These are phyloP conservation scores for Panagrolaimus sp. DNA, from an alignment of 1,140 invertebrate genomes.

Conservation along the genomic window DNA sequence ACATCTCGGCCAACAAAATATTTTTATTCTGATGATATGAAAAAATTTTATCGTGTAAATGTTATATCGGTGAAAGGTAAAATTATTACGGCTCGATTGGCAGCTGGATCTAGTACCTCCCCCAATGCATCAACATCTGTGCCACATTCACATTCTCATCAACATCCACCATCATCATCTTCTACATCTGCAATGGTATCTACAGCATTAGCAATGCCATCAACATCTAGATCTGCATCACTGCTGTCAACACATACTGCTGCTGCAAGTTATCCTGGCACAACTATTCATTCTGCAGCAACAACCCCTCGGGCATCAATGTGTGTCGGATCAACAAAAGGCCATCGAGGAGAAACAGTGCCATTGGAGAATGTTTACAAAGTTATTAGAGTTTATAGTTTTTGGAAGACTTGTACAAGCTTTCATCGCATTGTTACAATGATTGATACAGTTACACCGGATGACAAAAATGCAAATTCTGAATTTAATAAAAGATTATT, in stretches of 20 bases:
- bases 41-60: constrained; percentile 55
- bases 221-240: constrained; percentile 10
- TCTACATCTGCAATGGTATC: constrained; percentile 15
- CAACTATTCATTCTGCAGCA: constrained; percentile 21
- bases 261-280: constrained; percentile 25
- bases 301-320: constrained; percentile 34
- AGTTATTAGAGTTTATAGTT: constrained; percentile 56
- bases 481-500: constrained; percentile 52
- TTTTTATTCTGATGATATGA: constrained; percentile 48
- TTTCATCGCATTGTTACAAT: constrained; percentile 58
- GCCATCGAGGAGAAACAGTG: constrained; percentile 43
- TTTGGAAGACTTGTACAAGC: constrained; percentile 58
- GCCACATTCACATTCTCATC: background rate
- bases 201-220: constrained; percentile 15
- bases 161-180: background rate
- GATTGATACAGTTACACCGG: constrained; percentile 50
- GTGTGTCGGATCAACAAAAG: background rate
- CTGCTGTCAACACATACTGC: background rate
- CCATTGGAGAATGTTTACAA: constrained; percentile 50
- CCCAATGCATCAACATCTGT: background rate
- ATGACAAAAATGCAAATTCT: constrained; percentile 15
- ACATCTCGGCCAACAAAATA: constrained; percentile 55
- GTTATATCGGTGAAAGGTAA: constrained; percentile 50
- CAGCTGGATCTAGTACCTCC: constrained; percentile 34
- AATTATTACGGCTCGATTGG: constrained; percentile 46